A percentile compares a stretch with the other conserved stretches of the same genome.
These are phyloP conservation scores for Hirtodrosophila duncani DNA, from an alignment of 2,888 invertebrate species.

Conservation along the genomic window DNA sequence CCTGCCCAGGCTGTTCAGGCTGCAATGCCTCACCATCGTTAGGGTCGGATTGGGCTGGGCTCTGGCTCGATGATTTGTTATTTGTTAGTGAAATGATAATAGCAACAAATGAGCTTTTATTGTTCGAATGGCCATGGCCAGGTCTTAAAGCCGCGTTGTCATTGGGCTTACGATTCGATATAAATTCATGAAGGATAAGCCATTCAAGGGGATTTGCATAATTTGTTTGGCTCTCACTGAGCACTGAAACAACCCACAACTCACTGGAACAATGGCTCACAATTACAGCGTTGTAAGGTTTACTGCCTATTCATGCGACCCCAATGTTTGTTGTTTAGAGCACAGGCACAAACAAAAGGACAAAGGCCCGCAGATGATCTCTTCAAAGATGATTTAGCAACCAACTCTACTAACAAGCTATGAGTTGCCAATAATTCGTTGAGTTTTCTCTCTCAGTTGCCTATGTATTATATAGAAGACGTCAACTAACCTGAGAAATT, in stretches of 20 bases:
- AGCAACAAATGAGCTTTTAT: conserved; percentile 73
- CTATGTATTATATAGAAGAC: no score
- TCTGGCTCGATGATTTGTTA: conserved; percentile 63
- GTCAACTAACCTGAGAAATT: no score
- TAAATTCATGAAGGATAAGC: conserved; percentile 73
- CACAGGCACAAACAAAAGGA: no score
- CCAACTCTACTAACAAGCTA: no score
- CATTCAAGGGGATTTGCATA: conserved; percentile 67
- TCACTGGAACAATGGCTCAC: conserved; percentile 29
- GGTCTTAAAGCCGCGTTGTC: conserved; percentile 51
- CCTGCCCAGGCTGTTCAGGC: not conserved
- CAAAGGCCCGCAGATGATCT: conserved; percentile 7
- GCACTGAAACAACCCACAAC: conserved; percentile 21
- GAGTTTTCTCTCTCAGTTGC: no score
- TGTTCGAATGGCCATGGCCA: conserved; percentile 48
- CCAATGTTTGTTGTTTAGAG: no score
- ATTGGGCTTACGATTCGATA: conserved; percentile 56
- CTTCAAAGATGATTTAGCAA: conserved; percentile 3
- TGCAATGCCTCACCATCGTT: conserved; percentile 11
- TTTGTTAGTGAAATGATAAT: conserved; percentile 72
- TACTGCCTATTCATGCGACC: not conserved
- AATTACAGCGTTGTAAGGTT: conserved; percentile 33
- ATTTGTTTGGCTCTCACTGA: conserved; percentile 33
- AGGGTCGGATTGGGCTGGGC: no score
- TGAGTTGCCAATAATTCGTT: no score